Evolutionary conservation across 2,113 vertebrate genomes (phyloP).

Genomic region (Apodemus sylvaticus): DNA sequence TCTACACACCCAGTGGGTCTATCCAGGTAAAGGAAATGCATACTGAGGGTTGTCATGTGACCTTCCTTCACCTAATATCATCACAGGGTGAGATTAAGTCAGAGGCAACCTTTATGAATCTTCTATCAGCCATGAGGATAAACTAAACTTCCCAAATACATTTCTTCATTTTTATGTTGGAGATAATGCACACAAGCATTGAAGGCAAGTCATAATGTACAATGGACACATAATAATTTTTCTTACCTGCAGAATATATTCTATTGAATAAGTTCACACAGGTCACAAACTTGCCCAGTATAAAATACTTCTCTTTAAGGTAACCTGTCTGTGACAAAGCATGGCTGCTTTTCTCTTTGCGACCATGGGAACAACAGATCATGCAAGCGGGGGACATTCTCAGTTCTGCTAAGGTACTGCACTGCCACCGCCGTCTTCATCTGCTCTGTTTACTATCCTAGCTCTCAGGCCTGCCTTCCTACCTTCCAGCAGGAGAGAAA

Average conservation of each 20-base stretch:
- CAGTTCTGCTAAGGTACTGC: too few relatives aligned
- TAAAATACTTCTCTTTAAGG: not conserved
- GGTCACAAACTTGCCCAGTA: not conserved
- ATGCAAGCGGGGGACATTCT: not conserved
- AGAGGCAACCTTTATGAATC: not conserved
- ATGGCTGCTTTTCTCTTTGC: not conserved
- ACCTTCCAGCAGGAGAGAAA: not conserved
- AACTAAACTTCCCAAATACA: not conserved
- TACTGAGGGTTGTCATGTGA: not conserved
- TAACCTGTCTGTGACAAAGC: not conserved
- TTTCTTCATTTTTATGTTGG: not conserved
- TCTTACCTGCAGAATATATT: not conserved
- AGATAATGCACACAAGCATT: not conserved
- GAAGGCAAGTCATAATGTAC: not conserved
- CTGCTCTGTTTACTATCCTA: not conserved
- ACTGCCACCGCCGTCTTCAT: not conserved
- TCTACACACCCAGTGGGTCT: not conserved
- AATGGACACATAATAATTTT: not conserved
- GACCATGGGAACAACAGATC: not conserved
- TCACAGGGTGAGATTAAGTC: not conserved
- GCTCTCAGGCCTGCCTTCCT: not conserved
- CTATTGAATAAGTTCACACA: not conserved
- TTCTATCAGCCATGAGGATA: not conserved
- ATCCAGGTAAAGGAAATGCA: not conserved
- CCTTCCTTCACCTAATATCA: not conserved